These are phyloP conservation scores for Plebejus melissa DNA, from an alignment of 2,888 invertebrate genomes.

Conservation along the genomic window DNA sequence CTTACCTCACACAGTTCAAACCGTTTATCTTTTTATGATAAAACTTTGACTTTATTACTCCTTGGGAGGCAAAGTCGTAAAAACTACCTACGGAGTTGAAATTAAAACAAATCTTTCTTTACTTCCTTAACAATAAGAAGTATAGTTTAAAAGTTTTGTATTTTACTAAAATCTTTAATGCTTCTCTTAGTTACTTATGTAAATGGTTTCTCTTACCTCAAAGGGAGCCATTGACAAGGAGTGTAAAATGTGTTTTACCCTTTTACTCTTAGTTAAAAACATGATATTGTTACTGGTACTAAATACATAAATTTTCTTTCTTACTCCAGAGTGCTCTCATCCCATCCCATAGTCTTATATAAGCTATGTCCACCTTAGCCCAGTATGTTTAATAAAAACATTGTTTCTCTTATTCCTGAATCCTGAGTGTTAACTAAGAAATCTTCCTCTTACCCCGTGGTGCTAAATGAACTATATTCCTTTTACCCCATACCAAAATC, in stretches of 20 bases:
- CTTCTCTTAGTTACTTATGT: too few relatives aligned
- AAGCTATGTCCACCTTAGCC: not conserved
- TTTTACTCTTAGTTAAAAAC: too few relatives aligned
- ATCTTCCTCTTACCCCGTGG: not conserved
- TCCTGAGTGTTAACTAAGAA: not conserved
- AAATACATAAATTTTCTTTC: too few relatives aligned
- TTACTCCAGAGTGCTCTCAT: too few relatives aligned
- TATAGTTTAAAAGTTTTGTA: not conserved
- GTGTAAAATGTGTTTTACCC: too few relatives aligned
- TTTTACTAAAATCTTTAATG: too few relatives aligned
- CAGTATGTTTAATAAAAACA: not conserved
- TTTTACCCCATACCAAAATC: not conserved
- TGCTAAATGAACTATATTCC: not conserved
- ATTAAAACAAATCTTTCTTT: not conserved
- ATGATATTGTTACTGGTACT: too few relatives aligned
- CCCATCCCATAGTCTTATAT: not conserved
- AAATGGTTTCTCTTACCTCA: not conserved
- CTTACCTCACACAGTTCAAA: not conserved
- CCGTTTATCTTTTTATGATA: constrained; percentile 19
- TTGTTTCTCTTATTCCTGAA: not conserved
- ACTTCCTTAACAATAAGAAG: not conserved
- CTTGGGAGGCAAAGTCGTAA: constrained; percentile 1
- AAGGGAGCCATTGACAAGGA: not conserved
- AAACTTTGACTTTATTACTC: not conserved
- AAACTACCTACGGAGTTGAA: not conserved